These are phyloP conservation scores for Semnopithecus entellus DNA, from an alignment of 2,113 vertebrate species.

Conservation along the genomic window DNA sequence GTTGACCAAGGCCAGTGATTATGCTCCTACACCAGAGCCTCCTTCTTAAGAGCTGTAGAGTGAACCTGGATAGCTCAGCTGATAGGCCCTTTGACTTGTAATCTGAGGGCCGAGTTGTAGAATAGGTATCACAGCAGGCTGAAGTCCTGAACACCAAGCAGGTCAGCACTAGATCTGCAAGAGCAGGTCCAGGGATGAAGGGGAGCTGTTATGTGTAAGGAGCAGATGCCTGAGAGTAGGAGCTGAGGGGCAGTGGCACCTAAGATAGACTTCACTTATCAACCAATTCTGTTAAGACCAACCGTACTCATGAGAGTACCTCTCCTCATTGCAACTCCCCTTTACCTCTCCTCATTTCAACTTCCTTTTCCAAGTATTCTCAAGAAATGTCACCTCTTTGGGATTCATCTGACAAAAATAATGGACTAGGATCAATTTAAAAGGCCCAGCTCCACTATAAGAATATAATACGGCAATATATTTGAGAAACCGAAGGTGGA, in stretches of 20 bases:
- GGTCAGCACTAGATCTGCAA: not conserved
- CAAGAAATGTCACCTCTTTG: conserved; percentile 30
- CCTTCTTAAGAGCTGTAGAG: not conserved
- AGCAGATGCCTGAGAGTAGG: not conserved
- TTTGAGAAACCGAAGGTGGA: conserved; percentile 46
- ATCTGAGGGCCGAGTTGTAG: not conserved
- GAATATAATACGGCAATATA: not conserved
- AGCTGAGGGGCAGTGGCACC: not conserved
- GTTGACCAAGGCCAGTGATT: not conserved
- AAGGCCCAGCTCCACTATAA: not conserved
- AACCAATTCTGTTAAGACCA: not conserved
- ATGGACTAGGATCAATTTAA: conserved; percentile 48
- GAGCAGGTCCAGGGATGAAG: not conserved
- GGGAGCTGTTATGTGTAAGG: not conserved
- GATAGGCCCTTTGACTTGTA: not conserved
- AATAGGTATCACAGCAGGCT: not conserved
- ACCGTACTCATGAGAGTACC: not conserved
- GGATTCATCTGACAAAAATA: conserved; percentile 46
- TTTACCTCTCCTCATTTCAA: not conserved
- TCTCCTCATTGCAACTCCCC: not conserved
- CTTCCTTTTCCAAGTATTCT: not conserved
- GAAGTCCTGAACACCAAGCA: not conserved
- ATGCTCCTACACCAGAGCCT: not conserved
- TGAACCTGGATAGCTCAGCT: not conserved
- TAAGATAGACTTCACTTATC: not conserved